A percentile compares a stretch with the other conserved stretches of the same genome.
Conservation (phyloP, 2,888 invertebrate species). For the Mythimna pallens region DNA sequence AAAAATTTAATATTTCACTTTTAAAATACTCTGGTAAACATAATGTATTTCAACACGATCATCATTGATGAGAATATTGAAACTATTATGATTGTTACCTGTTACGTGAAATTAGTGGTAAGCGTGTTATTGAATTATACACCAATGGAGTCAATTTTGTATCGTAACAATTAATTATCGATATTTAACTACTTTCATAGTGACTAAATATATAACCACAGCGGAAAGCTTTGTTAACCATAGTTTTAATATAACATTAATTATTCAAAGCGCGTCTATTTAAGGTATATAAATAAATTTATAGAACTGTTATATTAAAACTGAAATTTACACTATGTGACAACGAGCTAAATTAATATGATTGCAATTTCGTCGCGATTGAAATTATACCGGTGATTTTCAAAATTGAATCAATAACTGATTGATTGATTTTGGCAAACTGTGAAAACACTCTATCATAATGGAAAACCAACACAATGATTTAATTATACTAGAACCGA, state of each 20-base stretch:
- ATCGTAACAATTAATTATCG: constrained; percentile 7
- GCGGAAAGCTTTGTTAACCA: constrained; percentile 30
- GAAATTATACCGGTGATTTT: neutral
- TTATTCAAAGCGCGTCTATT: constrained; percentile 50
- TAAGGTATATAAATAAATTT: constrained; percentile 44
- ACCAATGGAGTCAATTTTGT: constrained; percentile 4
- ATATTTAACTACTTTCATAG: constrained; percentile 23
- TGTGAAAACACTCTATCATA: neutral
- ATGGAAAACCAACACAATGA: neutral
- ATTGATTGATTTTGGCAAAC: neutral
- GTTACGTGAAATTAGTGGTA: neutral
- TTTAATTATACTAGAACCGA: neutral
- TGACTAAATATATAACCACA: constrained; percentile 31
- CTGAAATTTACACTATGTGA: constrained; percentile 12
- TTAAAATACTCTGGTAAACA: neutral
- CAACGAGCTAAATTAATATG: constrained; percentile 10
- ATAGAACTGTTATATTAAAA: constrained; percentile 37
- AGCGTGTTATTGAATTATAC: constrained; percentile 1
- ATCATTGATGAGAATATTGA: neutral
- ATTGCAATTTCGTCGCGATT: neutral
- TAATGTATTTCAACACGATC: neutral
- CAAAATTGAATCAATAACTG: neutral
- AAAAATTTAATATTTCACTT: neutral
- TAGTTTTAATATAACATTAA: constrained; percentile 49
- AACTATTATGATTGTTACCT: neutral